phyloP scores from a whole-genome alignment of 2,113 vertebrate genomes.

The Cyprinus carpio region DNA sequence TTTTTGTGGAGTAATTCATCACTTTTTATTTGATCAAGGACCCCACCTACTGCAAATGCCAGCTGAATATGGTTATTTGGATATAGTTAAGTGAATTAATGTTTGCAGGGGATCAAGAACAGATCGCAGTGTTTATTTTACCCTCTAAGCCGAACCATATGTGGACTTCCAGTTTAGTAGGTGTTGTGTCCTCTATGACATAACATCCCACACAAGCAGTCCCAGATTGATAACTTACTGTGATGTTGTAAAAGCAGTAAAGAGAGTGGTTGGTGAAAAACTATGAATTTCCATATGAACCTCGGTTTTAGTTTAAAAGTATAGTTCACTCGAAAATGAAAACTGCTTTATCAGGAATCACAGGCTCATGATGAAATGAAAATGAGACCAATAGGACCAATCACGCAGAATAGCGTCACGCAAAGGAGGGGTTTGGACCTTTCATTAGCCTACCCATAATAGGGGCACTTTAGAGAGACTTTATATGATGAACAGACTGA shows the following conservation, averaged over 20 bases:
- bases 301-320: neutral
- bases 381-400: too few species aligned
- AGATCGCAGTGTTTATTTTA: constrained; percentile 49
- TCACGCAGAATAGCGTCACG: too few species aligned
- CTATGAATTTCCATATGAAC: neutral
- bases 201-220: constrained; percentile 30
- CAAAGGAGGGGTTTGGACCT: too few species aligned
- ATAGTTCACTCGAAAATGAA: neutral
- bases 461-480: too few species aligned
- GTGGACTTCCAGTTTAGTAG: constrained; percentile 41
- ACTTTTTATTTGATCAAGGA: constrained; percentile 35
- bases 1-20: constrained; percentile 19
- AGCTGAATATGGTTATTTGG: constrained; percentile 46
- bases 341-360: too few species aligned
- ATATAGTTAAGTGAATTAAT: constrained; percentile 44
- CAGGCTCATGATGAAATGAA: too few species aligned
- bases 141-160: constrained; percentile 45
- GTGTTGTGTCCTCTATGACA: constrained; percentile 29
- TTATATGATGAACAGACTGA: neutral
- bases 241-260: neutral
- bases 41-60: constrained; percentile 13
- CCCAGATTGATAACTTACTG: neutral
- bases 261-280: neutral
- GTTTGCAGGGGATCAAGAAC: constrained; percentile 35
- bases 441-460: too few species aligned